Evolutionary conservation across 2,113 vertebrate species (phyloP).

Genomic region (Cyanistes caeruleus): DNA sequence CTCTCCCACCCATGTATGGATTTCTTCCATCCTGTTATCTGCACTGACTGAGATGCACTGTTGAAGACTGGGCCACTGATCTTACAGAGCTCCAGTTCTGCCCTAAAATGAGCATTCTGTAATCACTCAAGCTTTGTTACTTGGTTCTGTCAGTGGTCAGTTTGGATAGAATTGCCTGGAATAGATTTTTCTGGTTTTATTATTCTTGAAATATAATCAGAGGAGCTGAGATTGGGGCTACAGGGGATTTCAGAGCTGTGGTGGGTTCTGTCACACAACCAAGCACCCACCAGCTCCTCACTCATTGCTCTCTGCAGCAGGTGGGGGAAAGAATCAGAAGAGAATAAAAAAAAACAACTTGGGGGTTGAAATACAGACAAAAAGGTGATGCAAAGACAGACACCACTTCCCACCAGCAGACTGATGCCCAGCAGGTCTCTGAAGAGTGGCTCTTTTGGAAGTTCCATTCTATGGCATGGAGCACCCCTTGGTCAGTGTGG

Average conservation of each 20-base stretch:
- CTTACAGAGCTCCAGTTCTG: background rate
- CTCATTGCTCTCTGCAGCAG: background rate
- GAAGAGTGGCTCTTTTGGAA: background rate
- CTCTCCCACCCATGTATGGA: background rate
- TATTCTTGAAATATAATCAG: background rate
- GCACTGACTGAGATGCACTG: background rate
- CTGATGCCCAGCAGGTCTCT: background rate
- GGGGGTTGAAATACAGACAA: background rate
- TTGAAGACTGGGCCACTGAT: background rate
- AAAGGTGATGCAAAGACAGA: background rate
- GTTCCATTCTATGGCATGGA: background rate
- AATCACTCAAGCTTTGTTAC: background rate
- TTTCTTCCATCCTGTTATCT: background rate
- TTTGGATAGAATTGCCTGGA: background rate
- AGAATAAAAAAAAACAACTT: background rate
- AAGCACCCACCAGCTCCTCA: background rate
- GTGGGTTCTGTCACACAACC: background rate
- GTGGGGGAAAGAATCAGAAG: background rate
- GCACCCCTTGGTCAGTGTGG: rapidly evolving
- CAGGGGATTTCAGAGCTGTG: background rate
- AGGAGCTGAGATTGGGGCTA: background rate
- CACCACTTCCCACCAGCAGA: background rate
- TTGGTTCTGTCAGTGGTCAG: background rate
- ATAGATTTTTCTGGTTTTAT: background rate
- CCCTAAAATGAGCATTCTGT: background rate